phyloP scores from a whole-genome alignment of 2,113 vertebrate species.

The Monarcha castaneiventris region DNA sequence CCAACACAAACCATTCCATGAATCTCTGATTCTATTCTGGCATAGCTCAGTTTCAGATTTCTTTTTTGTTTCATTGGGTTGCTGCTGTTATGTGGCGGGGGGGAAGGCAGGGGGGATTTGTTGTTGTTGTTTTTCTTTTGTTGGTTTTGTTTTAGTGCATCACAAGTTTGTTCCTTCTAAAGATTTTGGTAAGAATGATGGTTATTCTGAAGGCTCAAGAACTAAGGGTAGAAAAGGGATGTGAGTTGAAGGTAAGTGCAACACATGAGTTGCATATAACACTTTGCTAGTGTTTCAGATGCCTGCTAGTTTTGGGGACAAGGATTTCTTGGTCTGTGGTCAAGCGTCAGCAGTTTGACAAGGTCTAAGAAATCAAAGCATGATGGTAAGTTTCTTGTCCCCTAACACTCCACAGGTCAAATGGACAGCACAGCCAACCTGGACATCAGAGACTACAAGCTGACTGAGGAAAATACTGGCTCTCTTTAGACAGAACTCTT shows the following conservation, averaged over 20 bases:
- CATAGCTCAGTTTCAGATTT: neutral
- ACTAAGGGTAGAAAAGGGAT: neutral
- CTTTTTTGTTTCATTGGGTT: neutral
- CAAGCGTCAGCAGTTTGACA: neutral
- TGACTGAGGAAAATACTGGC: neutral
- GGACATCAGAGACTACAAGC: neutral
- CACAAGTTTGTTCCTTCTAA: neutral
- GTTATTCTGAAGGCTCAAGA: neutral
- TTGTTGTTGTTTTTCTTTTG: neutral
- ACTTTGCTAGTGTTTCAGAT: neutral
- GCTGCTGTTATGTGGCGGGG: neutral
- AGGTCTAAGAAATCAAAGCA: neutral
- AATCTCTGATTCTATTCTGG: neutral
- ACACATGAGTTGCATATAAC: neutral
- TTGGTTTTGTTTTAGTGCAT: neutral
- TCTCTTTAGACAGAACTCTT: neutral
- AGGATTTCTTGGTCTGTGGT: neutral
- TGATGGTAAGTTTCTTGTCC: neutral
- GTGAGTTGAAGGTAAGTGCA: neutral
- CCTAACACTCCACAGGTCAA: neutral
- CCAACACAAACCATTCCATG: neutral
- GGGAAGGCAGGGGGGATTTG: too few relatives aligned
- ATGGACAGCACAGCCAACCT: neutral
- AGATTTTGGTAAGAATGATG: neutral
- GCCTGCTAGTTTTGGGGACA: neutral